Evolutionary conservation across 2,888 invertebrate genomes (phyloP).

Genomic region (Oligia strigilis): DNA sequence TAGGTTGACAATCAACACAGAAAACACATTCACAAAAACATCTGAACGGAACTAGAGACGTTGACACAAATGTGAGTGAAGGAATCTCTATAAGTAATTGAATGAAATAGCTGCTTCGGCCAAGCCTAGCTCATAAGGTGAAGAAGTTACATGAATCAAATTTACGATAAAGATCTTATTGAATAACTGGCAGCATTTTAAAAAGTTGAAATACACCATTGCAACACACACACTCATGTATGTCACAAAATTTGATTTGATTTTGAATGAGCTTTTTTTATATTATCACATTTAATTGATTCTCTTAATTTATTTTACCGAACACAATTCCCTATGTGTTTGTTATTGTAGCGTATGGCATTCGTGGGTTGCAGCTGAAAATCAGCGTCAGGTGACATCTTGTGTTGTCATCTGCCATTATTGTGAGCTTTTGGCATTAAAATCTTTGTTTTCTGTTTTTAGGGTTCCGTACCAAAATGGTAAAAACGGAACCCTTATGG

Average conservation of each 20-base stretch:
- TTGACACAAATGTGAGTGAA: background rate
- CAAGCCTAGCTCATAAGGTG: background rate
- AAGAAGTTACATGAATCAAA: background rate
- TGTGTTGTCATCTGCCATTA: background rate
- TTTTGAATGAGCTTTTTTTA: background rate
- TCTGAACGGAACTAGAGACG: background rate
- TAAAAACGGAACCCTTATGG: too few relatives aligned
- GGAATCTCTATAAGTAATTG: background rate
- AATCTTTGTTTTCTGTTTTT: background rate
- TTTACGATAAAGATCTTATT: background rate
- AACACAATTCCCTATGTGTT: background rate
- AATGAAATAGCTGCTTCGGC: background rate
- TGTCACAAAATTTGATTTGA: background rate
- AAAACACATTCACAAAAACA: background rate
- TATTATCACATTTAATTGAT: background rate
- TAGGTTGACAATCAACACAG: too few relatives aligned
- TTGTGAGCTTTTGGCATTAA: background rate
- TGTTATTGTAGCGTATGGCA: background rate
- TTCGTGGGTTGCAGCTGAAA: background rate
- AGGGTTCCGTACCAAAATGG: too few relatives aligned
- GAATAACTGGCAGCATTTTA: background rate
- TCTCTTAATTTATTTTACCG: too few relatives aligned
- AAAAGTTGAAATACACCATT: background rate
- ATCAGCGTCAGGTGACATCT: background rate
- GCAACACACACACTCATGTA: too few relatives aligned